A percentile compares a stretch with the other conserved stretches of the same genome.
Conservation (phyloP, 2,797 vertebrate genomes). For the Paedocypris micromegethes region DNA sequence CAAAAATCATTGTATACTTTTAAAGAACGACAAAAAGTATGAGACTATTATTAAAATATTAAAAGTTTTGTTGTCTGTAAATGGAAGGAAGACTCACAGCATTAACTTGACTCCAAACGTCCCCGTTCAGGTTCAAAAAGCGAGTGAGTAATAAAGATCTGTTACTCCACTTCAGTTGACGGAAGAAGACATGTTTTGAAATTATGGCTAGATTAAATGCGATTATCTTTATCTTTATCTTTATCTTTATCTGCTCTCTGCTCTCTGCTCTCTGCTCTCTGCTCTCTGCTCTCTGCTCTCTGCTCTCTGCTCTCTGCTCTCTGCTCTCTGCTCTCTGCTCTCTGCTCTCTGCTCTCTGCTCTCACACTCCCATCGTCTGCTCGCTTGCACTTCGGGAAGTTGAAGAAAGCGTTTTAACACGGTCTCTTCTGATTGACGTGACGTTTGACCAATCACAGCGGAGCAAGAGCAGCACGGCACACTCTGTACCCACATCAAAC, state of each 20-base stretch:
- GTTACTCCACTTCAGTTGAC: conserved; percentile 2
- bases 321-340: no score
- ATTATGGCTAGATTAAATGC: neutral
- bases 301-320: no score
- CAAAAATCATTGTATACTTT: neutral
- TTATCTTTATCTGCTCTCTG: no score
- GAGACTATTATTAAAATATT: no score
- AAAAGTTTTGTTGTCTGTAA: conserved; percentile 1
- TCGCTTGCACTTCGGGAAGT: conserved; percentile 39
- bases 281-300: no score
- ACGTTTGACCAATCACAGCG: conserved; percentile 30
- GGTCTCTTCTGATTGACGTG: conserved; percentile 28
- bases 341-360: neutral
- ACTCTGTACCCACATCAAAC: neutral
- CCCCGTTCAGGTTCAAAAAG: conserved; percentile 30
- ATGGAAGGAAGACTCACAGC: conserved; percentile 38
- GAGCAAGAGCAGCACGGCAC: neutral
- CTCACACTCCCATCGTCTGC: conserved; percentile 1
- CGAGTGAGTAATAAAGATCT: neutral
- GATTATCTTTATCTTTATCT: neutral
- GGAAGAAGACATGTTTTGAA: no score
- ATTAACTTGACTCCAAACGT: conserved; percentile 33
- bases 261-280: no score
- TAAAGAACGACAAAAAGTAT: neutral
- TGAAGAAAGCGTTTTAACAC: conserved; percentile 25